Conservation (phyloP, 2,113 vertebrate species). For the Carassius carassius region DNA sequence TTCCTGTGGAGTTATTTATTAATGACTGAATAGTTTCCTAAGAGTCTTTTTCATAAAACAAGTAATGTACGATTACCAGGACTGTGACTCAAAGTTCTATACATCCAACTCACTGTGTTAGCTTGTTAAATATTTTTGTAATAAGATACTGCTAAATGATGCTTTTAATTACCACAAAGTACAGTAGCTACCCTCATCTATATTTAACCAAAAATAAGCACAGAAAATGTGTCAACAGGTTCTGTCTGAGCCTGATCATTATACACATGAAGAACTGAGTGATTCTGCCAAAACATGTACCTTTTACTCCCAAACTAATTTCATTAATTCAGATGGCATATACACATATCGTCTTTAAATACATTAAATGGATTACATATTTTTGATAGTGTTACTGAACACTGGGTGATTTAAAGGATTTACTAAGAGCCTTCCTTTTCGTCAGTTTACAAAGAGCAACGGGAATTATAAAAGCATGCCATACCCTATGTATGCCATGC, state of each 20-base stretch:
- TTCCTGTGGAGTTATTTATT: too few relatives aligned
- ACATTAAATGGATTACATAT: not conserved
- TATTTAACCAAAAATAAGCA: not conserved
- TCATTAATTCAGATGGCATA: not conserved
- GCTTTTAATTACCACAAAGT: not conserved
- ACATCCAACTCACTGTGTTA: not conserved
- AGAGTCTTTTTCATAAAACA: too few relatives aligned
- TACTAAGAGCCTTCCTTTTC: conserved; percentile 37
- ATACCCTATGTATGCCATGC: conserved; percentile 40
- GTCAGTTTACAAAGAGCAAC: conserved; percentile 41
- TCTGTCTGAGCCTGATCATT: not conserved
- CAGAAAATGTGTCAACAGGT: not conserved
- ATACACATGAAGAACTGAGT: not conserved
- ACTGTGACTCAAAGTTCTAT: not conserved
- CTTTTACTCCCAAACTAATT: not conserved
- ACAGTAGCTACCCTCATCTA: not conserved
- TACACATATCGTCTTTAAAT: not conserved
- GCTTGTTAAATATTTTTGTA: not conserved
- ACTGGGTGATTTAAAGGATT: conserved; percentile 47
- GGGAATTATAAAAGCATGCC: conserved; percentile 44
- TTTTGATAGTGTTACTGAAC: not conserved
- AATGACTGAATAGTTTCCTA: too few relatives aligned
- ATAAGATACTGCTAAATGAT: not conserved
- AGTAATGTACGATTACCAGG: not conserved
- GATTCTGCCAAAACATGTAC: not conserved